Evolutionary conservation across 2,113 vertebrate species (phyloP).

Genomic region (Tenrec ecaudatus): DNA sequence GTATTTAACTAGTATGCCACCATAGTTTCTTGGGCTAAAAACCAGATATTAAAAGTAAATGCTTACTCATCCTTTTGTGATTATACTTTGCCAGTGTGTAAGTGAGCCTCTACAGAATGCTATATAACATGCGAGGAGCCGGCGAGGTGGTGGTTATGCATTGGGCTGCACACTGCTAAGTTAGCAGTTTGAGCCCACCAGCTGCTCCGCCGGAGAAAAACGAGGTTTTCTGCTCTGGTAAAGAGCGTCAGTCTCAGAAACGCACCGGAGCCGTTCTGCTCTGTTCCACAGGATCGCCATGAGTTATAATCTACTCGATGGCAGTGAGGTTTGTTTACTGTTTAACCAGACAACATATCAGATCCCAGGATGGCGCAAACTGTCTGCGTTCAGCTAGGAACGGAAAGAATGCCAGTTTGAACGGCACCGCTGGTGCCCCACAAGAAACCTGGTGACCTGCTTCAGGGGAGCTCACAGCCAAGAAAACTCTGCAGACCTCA

Average conservation of each 20-base stretch:
- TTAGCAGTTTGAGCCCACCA: too few species aligned
- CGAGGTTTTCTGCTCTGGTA: too few species aligned
- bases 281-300: too few species aligned
- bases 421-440: background rate
- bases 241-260: too few species aligned
- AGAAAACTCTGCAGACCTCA: background rate
- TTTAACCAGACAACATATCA: background rate
- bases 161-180: too few species aligned
- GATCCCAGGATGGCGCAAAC: background rate
- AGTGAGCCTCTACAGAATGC: conserved; percentile 1
- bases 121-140: background rate
- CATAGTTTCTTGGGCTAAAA: background rate
- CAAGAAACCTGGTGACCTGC: background rate
- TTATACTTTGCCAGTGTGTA: background rate
- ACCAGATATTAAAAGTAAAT: background rate
- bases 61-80: background rate
- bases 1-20: too few species aligned
- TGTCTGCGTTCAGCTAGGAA: background rate
- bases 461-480: background rate
- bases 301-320: too few species aligned
- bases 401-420: background rate
- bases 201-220: too few species aligned
- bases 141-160: too few species aligned
- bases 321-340: too few species aligned
- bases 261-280: too few species aligned